Percentiles rank a stretch among this genome's conserved stretches.
Evolutionary conservation across 2,888 invertebrate genomes (phyloP).

Genomic region (Acheta domesticus): DNA sequence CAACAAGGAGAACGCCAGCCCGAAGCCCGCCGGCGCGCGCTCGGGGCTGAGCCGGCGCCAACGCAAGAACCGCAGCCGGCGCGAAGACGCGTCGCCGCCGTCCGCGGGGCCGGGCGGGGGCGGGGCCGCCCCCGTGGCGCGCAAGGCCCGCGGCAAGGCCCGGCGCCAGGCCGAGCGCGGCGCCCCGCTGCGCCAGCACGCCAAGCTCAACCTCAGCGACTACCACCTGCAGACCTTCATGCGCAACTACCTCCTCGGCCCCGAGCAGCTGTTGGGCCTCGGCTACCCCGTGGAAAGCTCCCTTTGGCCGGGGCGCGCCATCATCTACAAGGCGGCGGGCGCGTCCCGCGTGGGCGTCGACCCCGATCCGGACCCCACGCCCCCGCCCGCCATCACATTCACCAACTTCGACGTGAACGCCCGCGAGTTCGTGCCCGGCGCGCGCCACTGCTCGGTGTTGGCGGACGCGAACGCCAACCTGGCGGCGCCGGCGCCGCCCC

Average conservation of each 20-base stretch:
- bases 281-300: constrained; percentile 71
- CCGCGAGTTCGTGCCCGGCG: constrained; percentile 60
- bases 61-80: constrained; percentile 50
- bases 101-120: constrained; percentile 37
- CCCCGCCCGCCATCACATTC: constrained; percentile 44
- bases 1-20: constrained; percentile 41
- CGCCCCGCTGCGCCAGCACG: constrained; percentile 44
- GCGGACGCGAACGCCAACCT: not conserved
- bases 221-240: constrained; percentile 57
- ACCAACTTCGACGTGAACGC: constrained; percentile 62
- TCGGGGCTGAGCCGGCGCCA: constrained; percentile 49
- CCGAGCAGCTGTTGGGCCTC: constrained; percentile 59
- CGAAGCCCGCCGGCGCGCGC: constrained; percentile 30
- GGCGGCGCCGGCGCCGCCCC: not conserved
- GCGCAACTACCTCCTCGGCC: constrained; percentile 59
- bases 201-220: constrained; percentile 51
- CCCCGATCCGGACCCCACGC: constrained; percentile 35
- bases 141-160: constrained; percentile 32
- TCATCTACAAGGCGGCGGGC: constrained; percentile 54
- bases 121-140: constrained; percentile 34
- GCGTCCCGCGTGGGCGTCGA: constrained; percentile 36
- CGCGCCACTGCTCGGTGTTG: constrained; percentile 19
- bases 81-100: constrained; percentile 41
- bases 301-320: constrained; percentile 58
- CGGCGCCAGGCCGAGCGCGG: constrained; percentile 32